These are phyloP conservation scores for Dicrostonyx torquatus DNA, from an alignment of 2,797 vertebrate genomes.

Conservation along the genomic window DNA sequence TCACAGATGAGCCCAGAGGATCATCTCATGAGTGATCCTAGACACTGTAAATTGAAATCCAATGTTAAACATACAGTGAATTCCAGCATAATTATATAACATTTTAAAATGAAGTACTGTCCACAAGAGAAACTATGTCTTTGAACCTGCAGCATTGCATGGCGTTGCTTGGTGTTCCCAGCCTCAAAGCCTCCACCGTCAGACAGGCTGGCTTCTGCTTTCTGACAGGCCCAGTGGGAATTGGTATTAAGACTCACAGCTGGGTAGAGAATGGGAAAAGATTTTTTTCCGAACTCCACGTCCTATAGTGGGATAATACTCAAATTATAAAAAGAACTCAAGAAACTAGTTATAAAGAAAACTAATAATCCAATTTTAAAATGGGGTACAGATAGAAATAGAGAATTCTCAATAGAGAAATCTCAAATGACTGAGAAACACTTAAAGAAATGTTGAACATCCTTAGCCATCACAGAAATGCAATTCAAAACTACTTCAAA, in stretches of 20 bases:
- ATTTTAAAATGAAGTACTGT: slow-evolving; percentile 5
- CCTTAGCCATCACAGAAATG: background rate
- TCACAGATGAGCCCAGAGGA: background rate
- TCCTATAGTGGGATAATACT: background rate
- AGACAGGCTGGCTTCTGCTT: background rate
- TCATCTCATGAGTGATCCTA: background rate
- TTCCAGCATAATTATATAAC: background rate
- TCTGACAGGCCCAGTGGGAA: background rate
- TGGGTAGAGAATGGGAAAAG: background rate
- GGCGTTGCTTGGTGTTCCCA: background rate
- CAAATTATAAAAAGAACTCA: background rate
- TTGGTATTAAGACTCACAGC: background rate
- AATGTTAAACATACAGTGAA: background rate
- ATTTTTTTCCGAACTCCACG: background rate
- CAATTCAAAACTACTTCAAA: background rate
- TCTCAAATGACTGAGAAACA: background rate
- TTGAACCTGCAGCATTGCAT: background rate
- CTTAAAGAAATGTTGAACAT: background rate
- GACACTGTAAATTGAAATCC: background rate
- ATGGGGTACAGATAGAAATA: background rate
- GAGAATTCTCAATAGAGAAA: background rate
- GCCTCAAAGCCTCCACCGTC: background rate
- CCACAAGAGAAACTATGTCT: background rate
- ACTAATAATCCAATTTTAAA: background rate
- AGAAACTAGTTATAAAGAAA: background rate